phyloP scores from a whole-genome alignment of 2,113 vertebrate genomes.

The Calidris pugnax region DNA sequence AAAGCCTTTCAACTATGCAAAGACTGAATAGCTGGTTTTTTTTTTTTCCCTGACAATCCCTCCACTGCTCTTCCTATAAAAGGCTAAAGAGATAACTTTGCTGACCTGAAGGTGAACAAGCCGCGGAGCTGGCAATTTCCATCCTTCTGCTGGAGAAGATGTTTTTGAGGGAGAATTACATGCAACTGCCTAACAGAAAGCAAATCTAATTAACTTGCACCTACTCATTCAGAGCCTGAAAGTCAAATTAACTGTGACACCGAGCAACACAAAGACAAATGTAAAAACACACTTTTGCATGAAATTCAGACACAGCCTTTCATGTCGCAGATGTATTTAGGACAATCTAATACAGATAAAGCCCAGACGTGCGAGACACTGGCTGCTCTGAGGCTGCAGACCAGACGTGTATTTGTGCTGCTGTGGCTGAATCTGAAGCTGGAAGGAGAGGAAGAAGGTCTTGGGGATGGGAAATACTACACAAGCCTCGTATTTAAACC shows the following conservation, averaged over 20 bases:
- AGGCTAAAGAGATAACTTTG: constrained; percentile 4
- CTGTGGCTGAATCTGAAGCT: not conserved
- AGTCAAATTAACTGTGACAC: constrained; percentile 52
- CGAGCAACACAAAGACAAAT: constrained; percentile 30
- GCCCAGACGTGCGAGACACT: not conserved
- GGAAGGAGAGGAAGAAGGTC: not conserved
- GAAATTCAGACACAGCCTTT: constrained; percentile 35
- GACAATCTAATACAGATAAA: not conserved
- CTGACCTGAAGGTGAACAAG: constrained; percentile 42
- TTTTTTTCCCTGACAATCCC: not conserved
- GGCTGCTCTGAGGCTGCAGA: not conserved
- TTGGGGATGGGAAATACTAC: not conserved
- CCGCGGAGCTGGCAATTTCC: not conserved
- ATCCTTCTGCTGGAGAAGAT: not conserved
- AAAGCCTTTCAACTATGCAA: not conserved
- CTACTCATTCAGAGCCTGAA: constrained; percentile 16
- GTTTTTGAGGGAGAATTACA: constrained; percentile 32
- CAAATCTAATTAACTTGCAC: constrained; percentile 51
- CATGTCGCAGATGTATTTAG: not conserved
- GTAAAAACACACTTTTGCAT: constrained; percentile 36
- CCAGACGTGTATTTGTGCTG: not conserved
- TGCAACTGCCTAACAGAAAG: constrained; percentile 8
- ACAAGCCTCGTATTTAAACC: not conserved
- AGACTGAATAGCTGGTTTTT: not conserved
- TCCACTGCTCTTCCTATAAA: not conserved